A percentile compares a stretch with the other conserved stretches of the same genome.
Evolutionary conservation across 1,140 invertebrate species (phyloP).

Genomic region (Orius insidiosus): DNA sequence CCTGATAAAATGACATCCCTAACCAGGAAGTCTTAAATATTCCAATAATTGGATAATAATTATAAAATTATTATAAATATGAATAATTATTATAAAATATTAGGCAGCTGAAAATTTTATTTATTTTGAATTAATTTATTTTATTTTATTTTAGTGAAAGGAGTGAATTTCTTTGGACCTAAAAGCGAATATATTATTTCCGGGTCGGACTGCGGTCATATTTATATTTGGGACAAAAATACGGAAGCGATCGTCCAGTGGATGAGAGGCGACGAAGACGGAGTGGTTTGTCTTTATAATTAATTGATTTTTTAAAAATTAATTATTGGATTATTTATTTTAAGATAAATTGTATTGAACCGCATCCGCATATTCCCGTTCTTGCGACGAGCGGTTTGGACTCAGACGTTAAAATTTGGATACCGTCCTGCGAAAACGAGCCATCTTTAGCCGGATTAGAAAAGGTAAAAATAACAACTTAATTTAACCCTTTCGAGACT

Average conservation of each 20-base stretch:
- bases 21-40: too few species aligned
- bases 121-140: neutral
- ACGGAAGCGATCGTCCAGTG: constrained; percentile 76
- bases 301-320: neutral
- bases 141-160: constrained; percentile 57
- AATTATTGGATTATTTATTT: constrained; percentile 11
- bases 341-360: constrained; percentile 86
- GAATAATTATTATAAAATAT: too few species aligned
- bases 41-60: too few species aligned
- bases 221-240: constrained; percentile 90
- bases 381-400: constrained; percentile 84
- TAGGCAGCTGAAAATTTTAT: neutral
- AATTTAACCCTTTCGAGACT: too few species aligned
- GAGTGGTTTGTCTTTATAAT: constrained; percentile 59
- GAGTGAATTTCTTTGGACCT: constrained; percentile 85
- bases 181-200: constrained; percentile 79
- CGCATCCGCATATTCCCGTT: constrained; percentile 71
- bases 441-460: constrained; percentile 32
- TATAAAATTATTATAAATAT: too few species aligned
- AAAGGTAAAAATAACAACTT: too few species aligned
- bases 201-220: constrained; percentile 87
- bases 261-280: constrained; percentile 65
- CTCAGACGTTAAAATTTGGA: constrained; percentile 85
- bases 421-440: constrained; percentile 46
- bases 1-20: too few species aligned